Evolutionary conservation across 35 echinoderm and acorn worm species (phyloP), one percentile per base, ranked within the genome.

Genomic region (Chiridota heheva): DNA sequence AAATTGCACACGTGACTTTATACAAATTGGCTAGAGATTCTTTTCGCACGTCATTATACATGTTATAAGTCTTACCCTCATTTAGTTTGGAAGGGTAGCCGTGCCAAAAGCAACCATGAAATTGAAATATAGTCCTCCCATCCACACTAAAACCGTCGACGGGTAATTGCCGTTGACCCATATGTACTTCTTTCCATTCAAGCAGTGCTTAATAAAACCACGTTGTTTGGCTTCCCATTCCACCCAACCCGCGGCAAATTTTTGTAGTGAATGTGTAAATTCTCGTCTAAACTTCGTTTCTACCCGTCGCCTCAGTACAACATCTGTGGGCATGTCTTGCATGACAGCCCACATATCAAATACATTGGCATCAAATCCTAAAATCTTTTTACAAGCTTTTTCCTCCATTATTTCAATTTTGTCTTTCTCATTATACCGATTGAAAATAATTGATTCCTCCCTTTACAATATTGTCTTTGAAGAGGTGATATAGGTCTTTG

Each of bases 331-430:
- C 67, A 83, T 81, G 12, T 67, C 61, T 29, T 83, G 79, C 79
- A 83, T 83, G 16, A 74, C 15, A 36, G 86, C 67, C 68, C 58
- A 61, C 7, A 90, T 43, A 29, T 90, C 82, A 10, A 89, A 47
- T 0, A 78, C 86, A 33, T 89, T 89, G 67, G 86, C 86, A 49
- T 89, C 77, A 65, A 83, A 89, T 26, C 78, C 77, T 3, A 70
- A 30, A 0, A 82, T 59, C 28, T 82, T 89, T 44, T 71, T 35
- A 48, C 75, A 81, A 27, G 35, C 4, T 32, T 39, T 49, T 68
- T 18, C 60, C 41, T 46, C 72, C 37, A 62, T 38, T 16, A 89
- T 82, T 27, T 82, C 0, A 39, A 79, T 82, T 43, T 73, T 63
- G 0, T 24, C 30, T 49, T 32, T 82, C 42, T 83, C 57, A 33